Base-by-base conservation (phyloP, 2,888 invertebrate genomes). In the Deilephila elpenor region DNA sequence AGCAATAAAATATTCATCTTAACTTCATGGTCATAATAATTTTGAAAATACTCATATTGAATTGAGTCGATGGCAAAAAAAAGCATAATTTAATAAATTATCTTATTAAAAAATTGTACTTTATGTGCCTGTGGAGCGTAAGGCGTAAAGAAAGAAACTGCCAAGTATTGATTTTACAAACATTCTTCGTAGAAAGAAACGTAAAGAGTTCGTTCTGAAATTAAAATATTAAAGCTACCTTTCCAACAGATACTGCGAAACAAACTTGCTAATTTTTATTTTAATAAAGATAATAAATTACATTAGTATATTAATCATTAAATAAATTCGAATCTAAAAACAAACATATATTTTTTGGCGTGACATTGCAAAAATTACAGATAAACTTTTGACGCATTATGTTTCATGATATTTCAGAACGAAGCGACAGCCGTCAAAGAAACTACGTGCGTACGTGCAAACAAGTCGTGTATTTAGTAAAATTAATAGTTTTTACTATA, bases 371-470 rank as follows among this genome's bases (percentile, higher is more conserved):
- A 71, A 32, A 71, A 51, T 56, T 25, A 67, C 25, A 51, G 17
- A 11, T 51, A 20, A 20, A 20, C 19, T 56, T 51, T 67, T 78
- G 78, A 81, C 80, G 78, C 77, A 75, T 59, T 60, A 70, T 59
- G 67, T 67, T n/a, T 71, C 74, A 75, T 70, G 74, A 72, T 70
- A 75, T 82, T 84, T 82, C 81, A 60, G 83, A 86, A 88, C 85
- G 84, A 53, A 72, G 67, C 51, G n/a, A 44, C 32, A 77, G 77
- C 81, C 80, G 84, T 86, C 84, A 85, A 76, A 79, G 80, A 74
- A 71, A 76, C 73, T 79, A 86, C 79, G 84, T 89, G 87, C 88
- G 87, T 90, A 71, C 73, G 88, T 89, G 85, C 87, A 82, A 83
- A 81, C 79, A 85, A 83, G 80, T 78, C 84, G 87, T 83, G 81